A percentile compares a stretch with the other conserved stretches of the same genome.
phyloP scores from a whole-genome alignment of 2,797 vertebrate species.

The Anguilla marmorata region DNA sequence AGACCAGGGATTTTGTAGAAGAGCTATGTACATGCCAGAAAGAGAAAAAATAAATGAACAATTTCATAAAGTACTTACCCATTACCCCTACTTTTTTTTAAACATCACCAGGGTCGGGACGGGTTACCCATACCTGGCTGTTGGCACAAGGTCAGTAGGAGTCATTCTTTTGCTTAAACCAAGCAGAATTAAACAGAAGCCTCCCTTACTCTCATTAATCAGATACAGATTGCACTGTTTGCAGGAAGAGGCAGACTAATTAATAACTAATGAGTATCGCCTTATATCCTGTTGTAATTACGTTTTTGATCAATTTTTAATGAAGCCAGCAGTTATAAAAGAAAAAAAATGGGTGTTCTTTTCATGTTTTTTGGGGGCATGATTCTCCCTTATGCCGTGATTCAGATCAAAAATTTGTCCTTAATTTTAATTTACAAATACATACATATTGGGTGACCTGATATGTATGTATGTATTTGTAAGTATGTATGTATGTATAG shows the following conservation, averaged over 20 bases:
- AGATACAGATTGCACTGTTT: neutral
- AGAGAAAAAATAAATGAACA: neutral
- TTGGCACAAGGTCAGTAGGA: conserved; percentile 78
- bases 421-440: neutral
- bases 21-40: neutral
- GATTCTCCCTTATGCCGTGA: neutral
- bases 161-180: neutral
- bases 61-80: neutral
- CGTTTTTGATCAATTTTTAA: neutral
- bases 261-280: too few relatives aligned
- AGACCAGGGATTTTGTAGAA: neutral
- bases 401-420: neutral
- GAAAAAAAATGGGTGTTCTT: too few relatives aligned
- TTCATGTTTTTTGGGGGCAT: neutral
- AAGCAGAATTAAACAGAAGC: neutral
- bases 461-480: too few relatives aligned
- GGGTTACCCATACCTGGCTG: conserved; percentile 82
- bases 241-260: neutral
- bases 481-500: too few relatives aligned
- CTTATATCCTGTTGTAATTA: neutral
- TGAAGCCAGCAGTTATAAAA: neutral
- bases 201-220: neutral
- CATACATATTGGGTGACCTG: neutral
- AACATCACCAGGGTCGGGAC: conserved; percentile 71
- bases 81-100: conserved; percentile 39